Conservation (phyloP, 2,888 invertebrate species). For the Drosophila neutralis region DNA sequence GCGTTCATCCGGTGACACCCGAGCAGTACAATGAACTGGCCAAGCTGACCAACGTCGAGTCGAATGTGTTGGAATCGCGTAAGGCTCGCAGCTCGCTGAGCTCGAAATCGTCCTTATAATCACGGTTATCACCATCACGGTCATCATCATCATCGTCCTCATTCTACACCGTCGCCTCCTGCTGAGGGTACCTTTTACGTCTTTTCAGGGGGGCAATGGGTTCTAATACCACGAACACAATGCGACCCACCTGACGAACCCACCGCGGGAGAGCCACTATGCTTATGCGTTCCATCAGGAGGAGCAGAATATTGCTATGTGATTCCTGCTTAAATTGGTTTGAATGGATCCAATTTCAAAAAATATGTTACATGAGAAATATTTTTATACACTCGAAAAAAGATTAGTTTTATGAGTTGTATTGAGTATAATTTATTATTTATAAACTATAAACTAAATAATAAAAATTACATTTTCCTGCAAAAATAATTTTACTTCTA, state of each 20-base stretch:
- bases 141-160: too few relatives aligned
- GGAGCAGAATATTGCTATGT: rapidly evolving
- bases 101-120: background rate
- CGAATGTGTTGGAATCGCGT: slow-evolving; percentile 68
- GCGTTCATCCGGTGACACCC: slow-evolving; percentile 10
- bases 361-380: background rate
- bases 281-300: too few relatives aligned
- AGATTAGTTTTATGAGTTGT: background rate
- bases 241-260: rapidly evolving
- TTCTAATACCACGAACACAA: rapidly evolving
- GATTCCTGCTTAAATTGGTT: background rate
- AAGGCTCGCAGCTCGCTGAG: slow-evolving; percentile 67
- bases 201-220: too few relatives aligned
- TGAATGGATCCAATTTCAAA: background rate
- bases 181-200: too few relatives aligned
- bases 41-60: slow-evolving; percentile 62
- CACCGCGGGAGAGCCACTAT: background rate
- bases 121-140: too few relatives aligned
- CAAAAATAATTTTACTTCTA: background rate
- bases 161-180: too few relatives aligned
- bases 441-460: background rate
- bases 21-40: slow-evolving; percentile 71
- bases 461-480: background rate
- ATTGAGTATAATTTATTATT: background rate
- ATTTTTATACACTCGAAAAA: background rate